Percentiles rank a stretch among this genome's conserved stretches.
phyloP scores from a whole-genome alignment of 2,888 invertebrate species.

The Galerucella pusilla region DNA sequence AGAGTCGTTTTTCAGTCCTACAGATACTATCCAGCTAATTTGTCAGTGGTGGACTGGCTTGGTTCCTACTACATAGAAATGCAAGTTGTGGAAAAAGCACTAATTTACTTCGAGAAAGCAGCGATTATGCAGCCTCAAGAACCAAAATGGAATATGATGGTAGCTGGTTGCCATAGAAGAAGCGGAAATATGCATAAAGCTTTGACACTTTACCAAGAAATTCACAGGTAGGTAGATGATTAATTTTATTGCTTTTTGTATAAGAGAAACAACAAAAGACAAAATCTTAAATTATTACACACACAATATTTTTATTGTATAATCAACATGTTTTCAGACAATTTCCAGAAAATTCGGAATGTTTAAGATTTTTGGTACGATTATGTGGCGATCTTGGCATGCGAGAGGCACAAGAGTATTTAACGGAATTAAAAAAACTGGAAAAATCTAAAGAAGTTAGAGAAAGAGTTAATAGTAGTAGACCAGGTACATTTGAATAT shows the following conservation, averaged over 20 bases:
- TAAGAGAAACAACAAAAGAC: no score
- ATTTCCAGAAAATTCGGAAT: slow-evolving; percentile 96
- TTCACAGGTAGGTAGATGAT: slow-evolving; percentile 70
- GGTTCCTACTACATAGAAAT: slow-evolving; percentile 90
- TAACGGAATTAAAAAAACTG: slow-evolving; percentile 81
- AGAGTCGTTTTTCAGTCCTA: slow-evolving; percentile 69
- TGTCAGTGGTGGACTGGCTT: slow-evolving; percentile 87
- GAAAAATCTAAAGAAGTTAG: slow-evolving; percentile 69
- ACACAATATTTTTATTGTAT: neutral
- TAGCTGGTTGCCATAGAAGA: slow-evolving; percentile 85
- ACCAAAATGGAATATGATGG: slow-evolving; percentile 86
- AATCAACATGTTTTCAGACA: slow-evolving; percentile 58
- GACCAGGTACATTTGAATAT: slow-evolving; percentile 63
- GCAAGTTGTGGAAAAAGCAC: slow-evolving; percentile 89
- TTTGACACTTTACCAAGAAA: slow-evolving; percentile 82
- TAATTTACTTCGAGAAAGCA: slow-evolving; percentile 84
- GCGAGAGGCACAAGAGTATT: slow-evolving; percentile 88
- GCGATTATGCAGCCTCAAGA: slow-evolving; percentile 80
- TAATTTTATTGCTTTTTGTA: no score
- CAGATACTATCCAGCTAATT: slow-evolving; percentile 76
- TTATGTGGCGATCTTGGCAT: slow-evolving; percentile 91
- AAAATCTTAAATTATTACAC: no score
- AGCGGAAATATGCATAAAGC: slow-evolving; percentile 78
- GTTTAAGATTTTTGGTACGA: slow-evolving; percentile 89
- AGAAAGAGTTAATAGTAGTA: slow-evolving; percentile 70